Evolutionary conservation across 2,797 vertebrate genomes (phyloP).

Genomic region (Phoeniculus purpureus): DNA sequence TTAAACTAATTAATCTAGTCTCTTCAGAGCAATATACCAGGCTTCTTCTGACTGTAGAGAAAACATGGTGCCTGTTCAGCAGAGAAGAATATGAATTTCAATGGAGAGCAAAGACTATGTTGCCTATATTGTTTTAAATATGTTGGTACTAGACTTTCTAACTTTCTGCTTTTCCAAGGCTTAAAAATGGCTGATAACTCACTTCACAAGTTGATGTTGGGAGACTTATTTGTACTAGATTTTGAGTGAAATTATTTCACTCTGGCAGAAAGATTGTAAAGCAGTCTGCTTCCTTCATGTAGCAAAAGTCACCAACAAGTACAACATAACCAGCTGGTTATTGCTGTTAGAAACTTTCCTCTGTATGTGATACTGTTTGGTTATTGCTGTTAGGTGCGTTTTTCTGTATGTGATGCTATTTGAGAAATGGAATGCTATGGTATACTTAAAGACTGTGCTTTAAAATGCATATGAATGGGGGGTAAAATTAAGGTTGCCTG

Average conservation of each 20-base stretch:
- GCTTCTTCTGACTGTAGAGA: neutral
- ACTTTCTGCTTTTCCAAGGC: neutral
- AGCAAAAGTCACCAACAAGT: neutral
- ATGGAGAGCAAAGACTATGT: neutral
- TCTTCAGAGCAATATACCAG: neutral
- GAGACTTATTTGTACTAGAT: neutral
- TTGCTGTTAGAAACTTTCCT: constrained; percentile 14
- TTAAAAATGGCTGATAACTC: neutral
- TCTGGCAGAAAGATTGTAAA: neutral
- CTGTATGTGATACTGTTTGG: neutral
- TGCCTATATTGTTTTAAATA: neutral
- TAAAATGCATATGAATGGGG: constrained; percentile 26
- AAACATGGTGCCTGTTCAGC: neutral
- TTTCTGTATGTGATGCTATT: neutral
- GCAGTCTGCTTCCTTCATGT: neutral
- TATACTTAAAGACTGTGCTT: constrained; percentile 24
- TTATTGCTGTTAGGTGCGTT: constrained; percentile 3
- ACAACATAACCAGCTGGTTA: neutral
- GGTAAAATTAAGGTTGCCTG: constrained; percentile 70
- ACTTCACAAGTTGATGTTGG: neutral
- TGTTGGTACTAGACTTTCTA: neutral
- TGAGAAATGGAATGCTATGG: constrained; percentile 44
- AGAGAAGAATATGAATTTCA: neutral
- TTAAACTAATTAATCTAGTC: neutral
- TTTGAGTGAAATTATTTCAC: neutral